phyloP scores from a whole-genome alignment of 2,113 vertebrate genomes.

The Apaloderma vittatum region DNA sequence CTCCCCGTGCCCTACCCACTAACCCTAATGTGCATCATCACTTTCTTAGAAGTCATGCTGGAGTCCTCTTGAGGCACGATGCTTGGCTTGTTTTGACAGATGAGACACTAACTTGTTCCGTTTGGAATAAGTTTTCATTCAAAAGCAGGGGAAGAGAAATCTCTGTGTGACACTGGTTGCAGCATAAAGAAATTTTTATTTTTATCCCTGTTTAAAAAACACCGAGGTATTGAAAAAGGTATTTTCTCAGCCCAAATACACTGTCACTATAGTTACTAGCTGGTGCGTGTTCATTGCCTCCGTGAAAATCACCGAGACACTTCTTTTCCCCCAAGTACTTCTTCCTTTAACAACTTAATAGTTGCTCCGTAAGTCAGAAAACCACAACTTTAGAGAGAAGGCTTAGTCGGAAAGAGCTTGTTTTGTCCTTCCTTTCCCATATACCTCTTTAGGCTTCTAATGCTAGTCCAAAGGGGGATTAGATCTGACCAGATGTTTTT shows the following conservation, averaged over 20 bases:
- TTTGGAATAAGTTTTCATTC: background rate
- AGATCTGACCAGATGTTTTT: conserved; percentile 45
- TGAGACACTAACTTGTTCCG: background rate
- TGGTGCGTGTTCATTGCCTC: background rate
- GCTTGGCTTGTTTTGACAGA: background rate
- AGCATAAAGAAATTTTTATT: background rate
- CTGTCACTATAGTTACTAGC: background rate
- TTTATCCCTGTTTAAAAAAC: no score
- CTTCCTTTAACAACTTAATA: background rate
- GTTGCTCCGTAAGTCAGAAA: background rate
- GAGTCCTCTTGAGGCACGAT: background rate
- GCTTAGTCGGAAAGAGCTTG: background rate
- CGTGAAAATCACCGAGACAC: background rate
- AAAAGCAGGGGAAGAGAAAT: accelerated
- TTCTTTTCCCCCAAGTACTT: background rate
- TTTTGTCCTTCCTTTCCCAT: background rate
- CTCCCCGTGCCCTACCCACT: background rate
- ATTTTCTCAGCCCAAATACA: background rate
- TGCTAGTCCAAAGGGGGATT: background rate
- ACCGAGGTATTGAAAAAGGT: background rate
- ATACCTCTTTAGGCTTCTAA: background rate
- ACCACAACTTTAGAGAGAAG: background rate
- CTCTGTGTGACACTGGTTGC: background rate
- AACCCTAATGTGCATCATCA: background rate
- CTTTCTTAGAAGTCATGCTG: background rate